These are phyloP conservation scores for Catocala fraxini DNA, from an alignment of 2,888 invertebrate species.

Conservation along the genomic window DNA sequence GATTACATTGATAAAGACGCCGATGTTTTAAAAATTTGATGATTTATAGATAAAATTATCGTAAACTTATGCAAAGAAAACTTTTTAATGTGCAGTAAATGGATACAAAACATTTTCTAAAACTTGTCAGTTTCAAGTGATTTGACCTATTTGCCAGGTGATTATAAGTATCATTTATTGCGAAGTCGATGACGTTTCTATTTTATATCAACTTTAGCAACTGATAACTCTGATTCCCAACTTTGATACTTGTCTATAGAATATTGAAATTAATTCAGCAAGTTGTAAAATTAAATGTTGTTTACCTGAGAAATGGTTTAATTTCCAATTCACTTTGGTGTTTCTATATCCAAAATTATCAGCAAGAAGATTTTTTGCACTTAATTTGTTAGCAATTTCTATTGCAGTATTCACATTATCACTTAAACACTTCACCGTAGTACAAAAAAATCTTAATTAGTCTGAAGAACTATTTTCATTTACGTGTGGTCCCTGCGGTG, in stretches of 20 bases:
- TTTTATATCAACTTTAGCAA: neutral
- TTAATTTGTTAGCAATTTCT: neutral
- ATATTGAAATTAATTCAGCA: too few relatives aligned
- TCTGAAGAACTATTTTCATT: slow-evolving; percentile 35
- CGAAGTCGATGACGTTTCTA: slow-evolving; percentile 9
- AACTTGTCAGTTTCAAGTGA: slow-evolving; percentile 23
- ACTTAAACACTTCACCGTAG: slow-evolving; percentile 35
- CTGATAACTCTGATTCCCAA: neutral
- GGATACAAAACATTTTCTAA: neutral
- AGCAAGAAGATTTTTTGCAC: too few relatives aligned
- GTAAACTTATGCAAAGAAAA: too few relatives aligned
- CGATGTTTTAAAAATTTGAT: too few relatives aligned
- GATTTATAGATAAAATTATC: too few relatives aligned
- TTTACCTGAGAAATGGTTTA: neutral
- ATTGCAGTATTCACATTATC: slow-evolving; percentile 43
- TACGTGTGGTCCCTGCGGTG: slow-evolving; percentile 62
- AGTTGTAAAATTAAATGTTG: neutral
- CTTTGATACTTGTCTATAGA: neutral
- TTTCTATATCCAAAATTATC: too few relatives aligned
- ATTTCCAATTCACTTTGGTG: neutral
- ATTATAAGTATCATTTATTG: slow-evolving; percentile 4
- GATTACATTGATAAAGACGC: too few relatives aligned
- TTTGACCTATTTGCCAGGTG: slow-evolving; percentile 28
- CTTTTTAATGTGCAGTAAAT: too few relatives aligned
- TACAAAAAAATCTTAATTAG: slow-evolving; percentile 20